A percentile compares a stretch with the other conserved stretches of the same genome.
phyloP scores from a whole-genome alignment of 2,113 vertebrate species.

The Donacobius atricapilla region DNA sequence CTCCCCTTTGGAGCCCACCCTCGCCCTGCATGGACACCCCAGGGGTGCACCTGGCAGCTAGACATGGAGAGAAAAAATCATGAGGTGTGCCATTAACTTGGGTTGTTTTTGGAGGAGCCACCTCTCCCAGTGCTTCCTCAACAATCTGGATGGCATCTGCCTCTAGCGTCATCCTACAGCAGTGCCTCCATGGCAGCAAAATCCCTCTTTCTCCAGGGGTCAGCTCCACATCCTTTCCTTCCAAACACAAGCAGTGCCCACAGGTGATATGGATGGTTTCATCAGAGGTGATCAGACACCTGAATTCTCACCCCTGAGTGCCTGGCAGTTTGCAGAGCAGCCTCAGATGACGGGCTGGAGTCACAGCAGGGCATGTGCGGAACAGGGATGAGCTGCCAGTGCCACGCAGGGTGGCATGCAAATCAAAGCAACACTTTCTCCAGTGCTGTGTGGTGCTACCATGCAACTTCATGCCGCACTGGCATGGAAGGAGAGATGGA shows the following conservation, averaged over 20 bases:
- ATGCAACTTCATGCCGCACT: background rate
- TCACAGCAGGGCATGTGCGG: rapidly evolving
- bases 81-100: background rate
- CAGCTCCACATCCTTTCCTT: background rate
- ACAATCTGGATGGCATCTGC: background rate
- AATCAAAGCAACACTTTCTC: background rate
- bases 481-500: background rate
- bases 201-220: background rate
- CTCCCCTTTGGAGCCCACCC: background rate
- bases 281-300: background rate
- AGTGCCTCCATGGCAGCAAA: background rate
- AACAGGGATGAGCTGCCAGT: background rate
- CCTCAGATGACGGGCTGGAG: background rate
- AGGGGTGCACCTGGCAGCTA: background rate
- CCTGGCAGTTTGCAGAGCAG: background rate
- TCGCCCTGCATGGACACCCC: rapidly evolving
- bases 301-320: background rate
- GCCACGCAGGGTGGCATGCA: rapidly evolving
- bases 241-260: rapidly evolving
- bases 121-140: background rate
- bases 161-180: background rate
- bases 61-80: background rate
- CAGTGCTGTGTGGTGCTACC: rapidly evolving
- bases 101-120: background rate
- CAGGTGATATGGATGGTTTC: rapidly evolving